phyloP scores from a whole-genome alignment of 1,140 invertebrate species.

The Drosophila subpulchrella region DNA sequence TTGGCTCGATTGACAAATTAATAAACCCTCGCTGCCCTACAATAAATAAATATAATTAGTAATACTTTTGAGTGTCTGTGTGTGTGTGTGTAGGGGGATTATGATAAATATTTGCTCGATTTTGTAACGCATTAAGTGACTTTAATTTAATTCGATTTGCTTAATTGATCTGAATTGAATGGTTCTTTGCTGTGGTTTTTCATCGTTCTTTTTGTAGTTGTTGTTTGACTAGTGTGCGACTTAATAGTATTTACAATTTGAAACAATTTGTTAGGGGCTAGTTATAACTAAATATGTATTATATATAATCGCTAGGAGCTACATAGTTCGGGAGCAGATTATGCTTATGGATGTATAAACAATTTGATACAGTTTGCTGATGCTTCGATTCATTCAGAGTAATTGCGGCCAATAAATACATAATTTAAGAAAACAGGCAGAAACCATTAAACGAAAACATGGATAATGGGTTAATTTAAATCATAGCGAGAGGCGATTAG shows the following conservation, averaged over 20 bases:
- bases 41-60: conserved; percentile 74
- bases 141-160: conserved; percentile 57
- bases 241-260: conserved; percentile 80
- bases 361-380: conserved; percentile 37
- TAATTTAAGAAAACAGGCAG: conserved; percentile 44
- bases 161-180: conserved; percentile 65
- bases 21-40: conserved; percentile 36
- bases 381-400: conserved; percentile 45
- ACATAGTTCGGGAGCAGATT: conserved; percentile 32
- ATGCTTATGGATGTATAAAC: conserved; percentile 55
- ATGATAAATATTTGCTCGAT: conserved; percentile 45
- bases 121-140: conserved; percentile 64
- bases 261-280: conserved; percentile 74
- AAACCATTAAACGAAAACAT: conserved; percentile 26
- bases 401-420: conserved; percentile 70
- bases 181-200: conserved; percentile 64
- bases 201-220: conserved; percentile 10
- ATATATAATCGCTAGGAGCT: conserved; percentile 15
- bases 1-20: conserved; percentile 55
- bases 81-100: conserved; percentile 34
- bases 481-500: conserved; percentile 63
- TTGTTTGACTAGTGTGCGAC: conserved; percentile 76
- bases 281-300: conserved; percentile 27
- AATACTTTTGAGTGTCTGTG: conserved; percentile 53
- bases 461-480: conserved; percentile 51